phyloP scores from a whole-genome alignment of 2,888 invertebrate species.

The Octodonta nipae region DNA sequence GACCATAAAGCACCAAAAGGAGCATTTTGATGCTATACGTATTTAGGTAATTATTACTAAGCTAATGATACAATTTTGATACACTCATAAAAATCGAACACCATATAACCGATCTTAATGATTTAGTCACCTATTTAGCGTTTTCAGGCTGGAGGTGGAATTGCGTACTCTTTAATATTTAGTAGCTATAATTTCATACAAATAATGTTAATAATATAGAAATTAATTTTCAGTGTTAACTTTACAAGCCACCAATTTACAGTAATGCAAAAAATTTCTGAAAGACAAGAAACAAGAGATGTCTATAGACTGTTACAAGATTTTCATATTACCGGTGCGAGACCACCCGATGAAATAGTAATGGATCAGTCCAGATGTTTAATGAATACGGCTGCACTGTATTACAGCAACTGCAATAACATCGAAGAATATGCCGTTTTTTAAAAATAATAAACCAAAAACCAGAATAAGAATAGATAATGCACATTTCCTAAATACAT shows the following conservation, averaged over 20 bases:
- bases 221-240: not conserved
- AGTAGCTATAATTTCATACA: too few species aligned
- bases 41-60: not conserved
- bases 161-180: too few species aligned
- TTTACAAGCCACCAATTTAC: not conserved
- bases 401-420: conserved; percentile 1
- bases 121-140: too few species aligned
- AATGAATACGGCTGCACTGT: not conserved
- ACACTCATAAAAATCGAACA: too few species aligned
- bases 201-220: not conserved
- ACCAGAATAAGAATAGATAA: conserved; percentile 1
- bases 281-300: not conserved
- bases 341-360: not conserved
- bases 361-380: not conserved
- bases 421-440: conserved; percentile 1
- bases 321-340: conserved; percentile 1
- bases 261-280: conserved; percentile 1
- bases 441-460: conserved; percentile 1
- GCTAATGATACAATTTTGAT: too few species aligned
- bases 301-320: conserved; percentile 1
- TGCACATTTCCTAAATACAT: not conserved
- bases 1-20: not conserved
- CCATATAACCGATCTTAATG: too few species aligned
- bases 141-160: too few species aligned
- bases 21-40: conserved; percentile 1